Evolutionary conservation across 2,797 vertebrate species (phyloP), one percentile per base, ranked within the genome.

Genomic region (Cichlasoma orientale): DNA sequence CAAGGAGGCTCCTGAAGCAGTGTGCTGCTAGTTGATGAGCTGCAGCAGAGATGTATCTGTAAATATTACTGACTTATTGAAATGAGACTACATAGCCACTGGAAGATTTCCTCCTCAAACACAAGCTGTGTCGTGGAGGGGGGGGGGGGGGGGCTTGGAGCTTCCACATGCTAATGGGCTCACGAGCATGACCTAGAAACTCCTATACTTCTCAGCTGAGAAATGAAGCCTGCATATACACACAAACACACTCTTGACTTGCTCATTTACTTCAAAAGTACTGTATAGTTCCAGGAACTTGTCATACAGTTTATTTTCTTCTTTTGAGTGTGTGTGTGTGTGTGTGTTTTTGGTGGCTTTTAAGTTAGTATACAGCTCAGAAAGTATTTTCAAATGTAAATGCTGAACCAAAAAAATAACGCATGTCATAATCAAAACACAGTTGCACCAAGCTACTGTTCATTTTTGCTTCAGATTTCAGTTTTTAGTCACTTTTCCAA

Each of bases 21-120:
- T 53, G 75, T 50, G 19, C 70, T 73, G 80, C 82, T 80, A 50
- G 83, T 83, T 90, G 91, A 93, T 90, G 88, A 92, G 90, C 82
- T 84, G 86, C 82, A 84, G 82, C 85, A 74, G 74, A 86, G 78
- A 92, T 90, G 72, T 78, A 78, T 90, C 86, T 90, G 90, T 92
- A 93, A 93, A 93, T 93, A 92, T 92, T 87, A 80, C 88, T 86
- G 90, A 92, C 91, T 92, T 92, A 90, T 90, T 92, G 86, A 91
- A 91, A 93, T 88, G 85, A 92, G 84, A 82, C 88, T 82, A 71
- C 88, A 82, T 89, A 84, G 93, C 90, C 89, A 88, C 82, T 21
- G 88, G 90, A 91, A 88, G 85, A 82, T 86, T 89, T 85, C 75
- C 82, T 86, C 70, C 84, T 83, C 89, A 89, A 93, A 93, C 86